Base-by-base conservation (phyloP, 2,888 invertebrate species). In the Sinelater perroti region DNA sequence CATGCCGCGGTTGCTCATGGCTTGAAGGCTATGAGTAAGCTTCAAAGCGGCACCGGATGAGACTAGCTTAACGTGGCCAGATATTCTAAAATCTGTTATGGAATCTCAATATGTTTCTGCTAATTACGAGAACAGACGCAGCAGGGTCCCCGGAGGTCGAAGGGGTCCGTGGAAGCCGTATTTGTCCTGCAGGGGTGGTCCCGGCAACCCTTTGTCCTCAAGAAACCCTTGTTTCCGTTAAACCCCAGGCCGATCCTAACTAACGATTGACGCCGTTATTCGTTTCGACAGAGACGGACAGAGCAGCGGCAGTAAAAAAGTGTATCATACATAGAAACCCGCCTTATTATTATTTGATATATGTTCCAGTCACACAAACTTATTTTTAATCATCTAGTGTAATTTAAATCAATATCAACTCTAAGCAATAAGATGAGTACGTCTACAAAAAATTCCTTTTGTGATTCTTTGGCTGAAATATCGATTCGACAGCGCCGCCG, bases 191-290 rank as follows among this genome's bases (percentile, higher is more conserved):
- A 67, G 66, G 70, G 70, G 67, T 68, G 66, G 67, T 66, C 69
- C 63, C 68, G 63, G 65, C 67, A 71, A 70, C 71, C 71, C 70
- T 71, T 71, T 71, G 71, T 70, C 68, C 70, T 70, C 68, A 67
- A 70, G 70, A 67, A 71, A 68, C 68, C 66, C 67, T 67, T 63
- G 59, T 61, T 62, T 62, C 62, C 63, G 61, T 58, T 59, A 59
- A 57, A 64, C 61, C 67, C 65, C 60, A 54, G 45, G 56, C 56
- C 53, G 55, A 51, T 36, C 50, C 33, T 62, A 53, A 57, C 56
- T 47, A 44, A 50, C 57, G 54, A 59, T 51, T 60, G 60, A 51
- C 59, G 55, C 54, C 46, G 44, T 54, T 33, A 45, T 59, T 54
- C 46, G 44, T 49, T 55, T 36, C 28, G 35, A 31, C 31, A 14